Evolutionary conservation across 2,113 vertebrate genomes (phyloP).

Genomic region (Neotragus pygmaeus): DNA sequence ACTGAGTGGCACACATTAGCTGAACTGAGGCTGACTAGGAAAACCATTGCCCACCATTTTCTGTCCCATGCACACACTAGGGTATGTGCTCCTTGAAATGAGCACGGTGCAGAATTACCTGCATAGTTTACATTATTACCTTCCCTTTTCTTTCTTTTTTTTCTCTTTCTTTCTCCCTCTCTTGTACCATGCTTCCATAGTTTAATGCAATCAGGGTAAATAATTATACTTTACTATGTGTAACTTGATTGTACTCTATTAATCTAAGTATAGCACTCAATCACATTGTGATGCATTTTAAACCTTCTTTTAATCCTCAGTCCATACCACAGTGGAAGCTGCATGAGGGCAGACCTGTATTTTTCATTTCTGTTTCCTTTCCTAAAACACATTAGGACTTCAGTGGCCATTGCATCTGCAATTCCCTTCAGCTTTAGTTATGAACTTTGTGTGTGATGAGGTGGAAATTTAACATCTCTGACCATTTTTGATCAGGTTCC

Average conservation of each 20-base stretch:
- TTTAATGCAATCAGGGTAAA: neutral
- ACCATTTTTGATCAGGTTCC: neutral
- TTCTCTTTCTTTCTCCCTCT: neutral
- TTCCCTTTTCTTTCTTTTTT: neutral
- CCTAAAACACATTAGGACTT: neutral
- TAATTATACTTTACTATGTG: neutral
- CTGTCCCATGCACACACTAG: neutral
- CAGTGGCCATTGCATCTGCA: fast-evolving
- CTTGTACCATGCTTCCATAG: neutral
- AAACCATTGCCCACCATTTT: neutral
- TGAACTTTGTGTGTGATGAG: neutral
- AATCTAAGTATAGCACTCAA: neutral
- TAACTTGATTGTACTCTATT: neutral
- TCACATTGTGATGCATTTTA: neutral
- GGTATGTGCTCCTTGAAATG: neutral
- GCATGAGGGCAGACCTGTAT: neutral
- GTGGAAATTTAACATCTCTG: neutral
- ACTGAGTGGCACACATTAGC: neutral
- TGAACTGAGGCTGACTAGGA: neutral
- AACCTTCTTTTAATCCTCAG: neutral
- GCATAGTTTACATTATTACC: neutral
- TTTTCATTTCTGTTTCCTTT: neutral
- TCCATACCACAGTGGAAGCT: neutral
- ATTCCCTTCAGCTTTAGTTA: neutral
- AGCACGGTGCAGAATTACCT: neutral